Conservation (phyloP, 1,140 invertebrate genomes). For the Coboldia fuscipes region DNA sequence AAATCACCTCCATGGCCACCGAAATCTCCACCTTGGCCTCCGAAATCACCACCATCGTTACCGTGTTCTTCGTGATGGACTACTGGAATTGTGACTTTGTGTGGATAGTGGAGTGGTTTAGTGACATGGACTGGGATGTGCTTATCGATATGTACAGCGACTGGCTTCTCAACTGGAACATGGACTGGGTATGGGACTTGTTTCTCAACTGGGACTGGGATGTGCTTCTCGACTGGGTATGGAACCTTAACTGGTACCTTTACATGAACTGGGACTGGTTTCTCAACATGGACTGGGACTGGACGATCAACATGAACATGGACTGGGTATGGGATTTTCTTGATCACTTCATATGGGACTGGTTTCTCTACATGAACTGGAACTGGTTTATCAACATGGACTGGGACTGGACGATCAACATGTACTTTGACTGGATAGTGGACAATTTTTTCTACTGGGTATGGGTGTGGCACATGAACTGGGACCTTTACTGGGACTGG, state of each 20-base stretch:
- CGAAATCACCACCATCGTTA: conserved; percentile 4
- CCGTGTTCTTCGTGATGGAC: conserved; percentile 11
- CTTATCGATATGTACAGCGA: conserved; percentile 23
- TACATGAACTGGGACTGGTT: conserved; percentile 29
- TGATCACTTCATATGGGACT: conserved; percentile 33
- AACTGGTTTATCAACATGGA: conserved; percentile 36
- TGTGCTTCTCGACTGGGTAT: conserved; percentile 27
- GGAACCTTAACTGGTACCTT: conserved; percentile 26
- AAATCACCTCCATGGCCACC: conserved; percentile 5
- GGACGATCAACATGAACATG: conserved; percentile 33
- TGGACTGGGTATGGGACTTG: conserved; percentile 31
- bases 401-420: conserved; percentile 38
- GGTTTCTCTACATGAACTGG: conserved; percentile 39
- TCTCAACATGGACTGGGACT: conserved; percentile 32
- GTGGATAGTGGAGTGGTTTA: conserved; percentile 27
- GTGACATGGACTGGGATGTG: conserved; percentile 22
- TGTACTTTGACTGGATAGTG: conserved; percentile 48
- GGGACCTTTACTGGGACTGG: conserved; percentile 42
- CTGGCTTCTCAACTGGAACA: conserved; percentile 26
- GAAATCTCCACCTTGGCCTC: conserved; percentile 5
- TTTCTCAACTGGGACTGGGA: conserved; percentile 26
- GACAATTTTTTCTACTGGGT: conserved; percentile 47
- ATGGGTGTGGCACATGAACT: conserved; percentile 40
- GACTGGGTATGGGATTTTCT: conserved; percentile 25
- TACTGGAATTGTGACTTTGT: neutral